Base-by-base conservation (phyloP, 2,888 invertebrate species). In the Apoderus coryli region DNA sequence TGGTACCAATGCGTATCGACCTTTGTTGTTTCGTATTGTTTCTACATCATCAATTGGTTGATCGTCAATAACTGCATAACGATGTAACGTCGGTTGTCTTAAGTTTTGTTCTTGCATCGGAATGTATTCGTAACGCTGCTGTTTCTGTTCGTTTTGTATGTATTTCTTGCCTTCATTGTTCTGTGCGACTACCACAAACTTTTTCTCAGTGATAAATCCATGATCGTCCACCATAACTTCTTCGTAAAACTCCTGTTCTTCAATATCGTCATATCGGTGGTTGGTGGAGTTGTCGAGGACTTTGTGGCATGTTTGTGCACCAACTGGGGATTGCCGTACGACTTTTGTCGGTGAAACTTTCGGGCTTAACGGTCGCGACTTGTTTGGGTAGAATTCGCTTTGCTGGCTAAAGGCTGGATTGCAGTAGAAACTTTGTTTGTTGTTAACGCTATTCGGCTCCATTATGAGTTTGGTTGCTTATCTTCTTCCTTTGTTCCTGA, bases 381-480 rank as follows among this genome's bases (percentile, higher is more conserved):
- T 40, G 57, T 50, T 58, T 6, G 28, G 31, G 41, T 63, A 63
- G 42, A 63, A 72, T 48, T 82, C 81, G 50, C 80, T 80, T 56
- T 78, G 74, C 14, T 75, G 71, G 50, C 78, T 79, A 50, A 82
- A 82, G 1, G 80, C 80, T 31, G 80, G 80, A 51, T 82, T 82
- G 4, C 76, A 74, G 47, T 82, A 82, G 45, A 76, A 76, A 54
- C 73, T 67, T 25, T 44, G 40, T 14, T 46, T 37, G 7, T 31
- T 39, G 16, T n/a, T n/a, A n/a, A n/a, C n/a, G n/a, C n/a, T n/a
- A n/a, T n/a, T n/a, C n/a, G n/a, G n/a, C n/a, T n/a, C n/a, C n/a
- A n/a, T n/a, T n/a, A n/a, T n/a, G n/a, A n/a, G n/a, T n/a, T n/a
- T n/a, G n/a, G n/a, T n/a, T n/a, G n/a, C n/a, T n/a, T n/a, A n/a